Evolutionary conservation across 2,797 vertebrate genomes (phyloP).

Genomic region (Babyrousa celebensis): DNA sequence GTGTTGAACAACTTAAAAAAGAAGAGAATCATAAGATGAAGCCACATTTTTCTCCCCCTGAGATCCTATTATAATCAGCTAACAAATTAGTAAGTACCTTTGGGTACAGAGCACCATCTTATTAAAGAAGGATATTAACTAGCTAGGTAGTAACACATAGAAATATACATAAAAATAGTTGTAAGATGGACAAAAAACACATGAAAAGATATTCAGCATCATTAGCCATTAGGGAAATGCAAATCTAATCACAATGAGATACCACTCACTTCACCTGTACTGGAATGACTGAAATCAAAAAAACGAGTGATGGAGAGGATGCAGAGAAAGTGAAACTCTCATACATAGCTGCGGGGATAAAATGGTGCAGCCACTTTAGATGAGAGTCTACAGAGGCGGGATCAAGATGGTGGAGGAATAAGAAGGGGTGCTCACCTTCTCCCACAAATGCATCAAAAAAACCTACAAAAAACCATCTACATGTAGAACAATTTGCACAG

Average conservation of each 20-base stretch:
- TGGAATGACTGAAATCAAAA: slow-evolving; percentile 4
- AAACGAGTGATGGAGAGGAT: not conserved
- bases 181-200: slow-evolving; percentile 44
- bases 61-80: slow-evolving; percentile 20
- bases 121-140: slow-evolving; percentile 50
- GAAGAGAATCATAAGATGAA: not conserved
- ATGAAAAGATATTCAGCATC: slow-evolving; percentile 30
- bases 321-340: not conserved
- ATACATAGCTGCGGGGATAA: not conserved
- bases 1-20: slow-evolving; percentile 40
- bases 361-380: not conserved
- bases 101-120: not conserved
- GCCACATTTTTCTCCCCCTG: not conserved
- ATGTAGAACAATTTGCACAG: too few species aligned
- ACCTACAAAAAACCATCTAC: too few species aligned
- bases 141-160: slow-evolving; percentile 33
- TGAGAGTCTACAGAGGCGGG: too few species aligned
- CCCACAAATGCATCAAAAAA: too few species aligned
- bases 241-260: slow-evolving; percentile 46
- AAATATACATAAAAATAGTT: slow-evolving; percentile 11
- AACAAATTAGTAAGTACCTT: slow-evolving; percentile 49
- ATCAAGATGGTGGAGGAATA: too few species aligned
- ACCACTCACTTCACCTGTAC: not conserved
- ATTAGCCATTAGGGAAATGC: slow-evolving; percentile 43
- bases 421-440: too few species aligned